Evolutionary conservation across 2,888 invertebrate species (phyloP).

Genomic region (Xestia rhomboidea): DNA sequence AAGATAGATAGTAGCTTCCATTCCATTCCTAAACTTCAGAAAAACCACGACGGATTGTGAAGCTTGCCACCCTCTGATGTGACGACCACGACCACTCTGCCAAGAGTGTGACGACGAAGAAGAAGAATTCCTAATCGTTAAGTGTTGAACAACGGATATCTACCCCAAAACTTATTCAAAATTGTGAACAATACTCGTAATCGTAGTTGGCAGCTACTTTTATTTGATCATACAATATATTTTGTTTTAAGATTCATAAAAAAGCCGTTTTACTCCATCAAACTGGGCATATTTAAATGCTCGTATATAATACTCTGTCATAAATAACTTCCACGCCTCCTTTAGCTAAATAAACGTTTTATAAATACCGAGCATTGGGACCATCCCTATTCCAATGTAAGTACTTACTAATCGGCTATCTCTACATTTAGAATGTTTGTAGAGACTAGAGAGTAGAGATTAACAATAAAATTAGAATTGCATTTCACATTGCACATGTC

Average conservation of each 20-base stretch:
- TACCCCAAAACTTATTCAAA: neutral
- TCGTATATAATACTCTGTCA: slow-evolving; percentile 6
- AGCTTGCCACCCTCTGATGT: no score
- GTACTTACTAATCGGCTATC: neutral
- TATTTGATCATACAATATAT: neutral
- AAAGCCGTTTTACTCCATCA: neutral
- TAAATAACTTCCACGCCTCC: neutral
- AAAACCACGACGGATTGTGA: no score
- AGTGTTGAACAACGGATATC: neutral
- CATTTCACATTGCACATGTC: slow-evolving; percentile 29
- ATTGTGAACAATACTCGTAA: neutral
- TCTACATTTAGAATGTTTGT: slow-evolving; percentile 21
- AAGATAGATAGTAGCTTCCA: no score
- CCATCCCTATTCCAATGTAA: neutral
- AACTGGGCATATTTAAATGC: neutral
- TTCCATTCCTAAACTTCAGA: no score
- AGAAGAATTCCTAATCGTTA: slow-evolving; percentile 5
- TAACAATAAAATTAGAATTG: slow-evolving; percentile 42
- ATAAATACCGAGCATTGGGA: neutral
- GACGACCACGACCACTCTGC: no score
- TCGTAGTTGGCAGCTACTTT: slow-evolving; percentile 14
- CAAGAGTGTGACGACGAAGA: no score
- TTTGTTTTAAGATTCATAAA: slow-evolving; percentile 18
- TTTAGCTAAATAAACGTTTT: neutral
- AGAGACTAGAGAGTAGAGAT: slow-evolving; percentile 35